These are phyloP conservation scores for Nannoperca obscura DNA, from an alignment of 2,797 vertebrate genomes.

Conservation along the genomic window DNA sequence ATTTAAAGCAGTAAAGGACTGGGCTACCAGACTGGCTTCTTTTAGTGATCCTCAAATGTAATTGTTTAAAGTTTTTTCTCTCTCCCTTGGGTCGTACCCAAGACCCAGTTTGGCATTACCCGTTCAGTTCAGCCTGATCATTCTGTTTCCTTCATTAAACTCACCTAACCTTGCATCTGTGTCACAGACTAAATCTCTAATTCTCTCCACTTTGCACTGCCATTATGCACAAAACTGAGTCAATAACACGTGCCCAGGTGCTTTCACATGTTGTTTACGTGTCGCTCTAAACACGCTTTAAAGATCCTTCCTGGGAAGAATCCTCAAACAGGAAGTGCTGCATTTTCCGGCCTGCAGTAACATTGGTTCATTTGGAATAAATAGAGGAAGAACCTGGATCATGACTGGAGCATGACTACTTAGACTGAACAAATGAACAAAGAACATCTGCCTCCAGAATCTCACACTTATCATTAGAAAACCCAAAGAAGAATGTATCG, in stretches of 20 bases:
- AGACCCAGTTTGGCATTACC: background rate
- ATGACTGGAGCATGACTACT: background rate
- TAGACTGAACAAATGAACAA: background rate
- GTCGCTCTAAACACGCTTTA: slow-evolving; percentile 44
- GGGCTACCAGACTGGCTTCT: background rate
- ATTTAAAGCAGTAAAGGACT: background rate
- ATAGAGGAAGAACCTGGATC: slow-evolving; percentile 3
- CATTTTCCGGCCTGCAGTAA: slow-evolving; percentile 6
- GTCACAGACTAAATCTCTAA: background rate
- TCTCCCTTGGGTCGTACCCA: background rate
- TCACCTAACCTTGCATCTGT: background rate
- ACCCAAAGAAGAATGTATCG: background rate
- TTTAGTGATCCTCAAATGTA: slow-evolving; percentile 19
- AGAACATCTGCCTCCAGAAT: slow-evolving; percentile 23
- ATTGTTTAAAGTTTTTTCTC: background rate
- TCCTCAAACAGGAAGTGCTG: slow-evolving; percentile 45
- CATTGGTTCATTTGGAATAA: slow-evolving; percentile 9
- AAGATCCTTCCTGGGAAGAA: slow-evolving; percentile 14
- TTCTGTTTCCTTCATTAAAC: no score
- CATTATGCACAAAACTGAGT: background rate
- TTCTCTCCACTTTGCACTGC: background rate
- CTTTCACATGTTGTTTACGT: slow-evolving; percentile 41
- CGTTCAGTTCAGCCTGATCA: background rate
- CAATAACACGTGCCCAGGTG: slow-evolving; percentile 17
- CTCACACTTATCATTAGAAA: background rate